Conservation (phyloP, 2,888 invertebrate species). For the Megalurothrips usitatus region DNA sequence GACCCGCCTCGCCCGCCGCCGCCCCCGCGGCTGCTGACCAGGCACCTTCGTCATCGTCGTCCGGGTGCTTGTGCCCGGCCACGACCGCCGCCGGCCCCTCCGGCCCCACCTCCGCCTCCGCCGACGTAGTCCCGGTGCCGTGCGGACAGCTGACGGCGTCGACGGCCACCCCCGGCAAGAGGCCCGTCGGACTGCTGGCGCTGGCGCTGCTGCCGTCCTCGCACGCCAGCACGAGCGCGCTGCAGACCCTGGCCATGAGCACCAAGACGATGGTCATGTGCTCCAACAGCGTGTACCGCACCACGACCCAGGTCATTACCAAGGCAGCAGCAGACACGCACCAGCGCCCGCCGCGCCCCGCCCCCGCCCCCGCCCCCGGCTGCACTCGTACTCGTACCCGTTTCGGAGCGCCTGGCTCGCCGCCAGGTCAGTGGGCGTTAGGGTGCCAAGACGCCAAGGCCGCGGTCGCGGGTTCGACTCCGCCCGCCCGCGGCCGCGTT, state of each 20-base stretch:
- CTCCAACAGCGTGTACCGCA: constrained; percentile 1
- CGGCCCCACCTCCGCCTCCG: not conserved
- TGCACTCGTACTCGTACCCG: no score
- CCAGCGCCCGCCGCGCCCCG: not conserved
- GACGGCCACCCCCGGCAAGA: not conserved
- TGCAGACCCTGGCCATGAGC: not conserved
- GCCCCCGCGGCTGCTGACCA: not conserved
- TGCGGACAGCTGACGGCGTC: not conserved
- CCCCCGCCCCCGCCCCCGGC: not conserved
- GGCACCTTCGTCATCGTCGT: not conserved
- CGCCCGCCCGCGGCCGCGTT: no score
- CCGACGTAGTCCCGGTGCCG: not conserved
- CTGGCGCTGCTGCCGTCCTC: not conserved
- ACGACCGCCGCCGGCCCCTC: not conserved
- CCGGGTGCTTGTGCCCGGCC: not conserved
- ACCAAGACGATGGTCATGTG: not conserved
- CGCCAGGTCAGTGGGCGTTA: no score
- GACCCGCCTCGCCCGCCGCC: not conserved
- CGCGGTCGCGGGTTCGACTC: no score
- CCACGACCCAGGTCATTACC: not conserved
- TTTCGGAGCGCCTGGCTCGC: no score
- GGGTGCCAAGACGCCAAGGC: no score
- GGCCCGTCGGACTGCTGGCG: constrained; percentile 10
- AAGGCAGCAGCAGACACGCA: not conserved
- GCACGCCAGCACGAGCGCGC: not conserved